Evolutionary conservation across 2,888 invertebrate species (phyloP).

Genomic region (Ceratothoa steindachneri): DNA sequence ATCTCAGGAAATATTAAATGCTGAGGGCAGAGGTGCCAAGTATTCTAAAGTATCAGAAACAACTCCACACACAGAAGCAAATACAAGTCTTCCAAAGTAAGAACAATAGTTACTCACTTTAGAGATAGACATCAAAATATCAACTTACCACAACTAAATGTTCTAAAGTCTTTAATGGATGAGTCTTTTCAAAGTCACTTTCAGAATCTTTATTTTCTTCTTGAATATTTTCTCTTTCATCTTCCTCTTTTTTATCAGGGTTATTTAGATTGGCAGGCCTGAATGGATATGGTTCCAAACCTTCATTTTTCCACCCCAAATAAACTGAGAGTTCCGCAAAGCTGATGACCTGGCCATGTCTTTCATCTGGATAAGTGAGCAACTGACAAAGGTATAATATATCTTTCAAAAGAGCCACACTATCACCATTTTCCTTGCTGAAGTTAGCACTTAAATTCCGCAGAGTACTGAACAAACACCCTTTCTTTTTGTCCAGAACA

Average conservation of each 20-base stretch:
- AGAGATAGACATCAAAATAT: too few relatives aligned
- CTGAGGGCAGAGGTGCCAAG: too few relatives aligned
- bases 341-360: background rate
- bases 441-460: constrained; percentile 26
- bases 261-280: background rate
- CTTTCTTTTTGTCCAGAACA: constrained; percentile 38
- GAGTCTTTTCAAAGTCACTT: constrained; percentile 20
- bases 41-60: too few relatives aligned
- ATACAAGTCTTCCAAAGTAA: too few relatives aligned
- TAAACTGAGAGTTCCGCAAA: constrained; percentile 26
- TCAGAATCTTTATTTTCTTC: constrained; percentile 22
- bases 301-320: constrained; percentile 29
- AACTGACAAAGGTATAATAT: constrained; percentile 33
- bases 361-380: constrained; percentile 14
- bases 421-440: constrained; percentile 23
- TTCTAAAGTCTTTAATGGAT: constrained; percentile 32
- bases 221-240: background rate
- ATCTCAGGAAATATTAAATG: too few relatives aligned
- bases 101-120: too few relatives aligned
- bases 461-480: constrained; percentile 30
- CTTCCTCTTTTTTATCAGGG: background rate
- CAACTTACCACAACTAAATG: constrained; percentile 30
- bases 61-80: too few relatives aligned
- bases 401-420: constrained; percentile 29
- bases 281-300: background rate